Evolutionary conservation across 2,888 invertebrate genomes (phyloP), one percentile per base, ranked within the genome.

Genomic region (Parnassius glacialis): DNA sequence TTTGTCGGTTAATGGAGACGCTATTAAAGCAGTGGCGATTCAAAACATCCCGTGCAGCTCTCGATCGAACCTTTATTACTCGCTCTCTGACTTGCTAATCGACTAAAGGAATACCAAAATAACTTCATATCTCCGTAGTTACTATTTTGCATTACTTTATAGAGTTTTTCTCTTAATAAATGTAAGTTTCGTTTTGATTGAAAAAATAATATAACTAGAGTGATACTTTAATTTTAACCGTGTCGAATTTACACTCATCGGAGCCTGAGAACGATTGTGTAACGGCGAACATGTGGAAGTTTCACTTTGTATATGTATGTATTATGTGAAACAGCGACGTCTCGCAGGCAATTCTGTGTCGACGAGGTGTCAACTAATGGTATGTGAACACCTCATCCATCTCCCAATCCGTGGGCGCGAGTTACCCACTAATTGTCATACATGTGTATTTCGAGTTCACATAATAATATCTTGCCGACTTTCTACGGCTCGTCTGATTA

Each of bases 21-120:
- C 83, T 77, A 84, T 87, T 87, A 90, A 90, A 88, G 77, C 79
- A 81, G 81, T 81, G 82, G 84, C 88, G 85, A 87, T 89, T 87
- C 89, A 87, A 84, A 90, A 90, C 90, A 90, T 90, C 90, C 90
- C 89, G 89, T 86, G 78, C 83, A 68, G 79, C 76, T 78, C 80
- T 80, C 81, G 76, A 72, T 72, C 74, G 72, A 77, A 78, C 80
- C 84, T 87, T 89, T 89, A 90, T 84, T 80, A 74, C 85, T 70
- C 73, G 72, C 75, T 74, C 81, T 48, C 85, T 84, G 83, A 83
- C 83, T 82, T 84, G 85, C 88, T 89, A 89, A 90, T 88, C 89
- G 89, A 87, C 84, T 80, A 79, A 81, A 81, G 81, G 80, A 83
- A 84, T 84, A 87, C 90, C 81, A 83, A 89, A 89, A 90, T 90